These are phyloP conservation scores for Sus cebifrons DNA, from an alignment of 2,797 vertebrate genomes.

Conservation along the genomic window DNA sequence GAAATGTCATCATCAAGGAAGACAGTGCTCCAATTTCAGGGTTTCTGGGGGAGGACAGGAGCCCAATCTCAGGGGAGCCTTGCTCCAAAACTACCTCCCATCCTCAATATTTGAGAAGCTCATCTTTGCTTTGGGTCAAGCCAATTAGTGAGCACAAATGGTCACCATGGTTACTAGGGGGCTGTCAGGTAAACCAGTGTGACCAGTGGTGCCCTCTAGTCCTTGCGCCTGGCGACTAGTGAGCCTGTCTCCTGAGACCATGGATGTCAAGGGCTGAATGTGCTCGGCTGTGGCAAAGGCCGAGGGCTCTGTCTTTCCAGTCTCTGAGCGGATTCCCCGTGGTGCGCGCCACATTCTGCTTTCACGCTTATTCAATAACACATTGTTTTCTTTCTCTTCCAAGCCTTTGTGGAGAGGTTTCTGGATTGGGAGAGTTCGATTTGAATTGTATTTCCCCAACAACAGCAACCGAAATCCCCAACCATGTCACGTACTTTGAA, in stretches of 20 bases:
- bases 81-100: neutral
- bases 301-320: neutral
- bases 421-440: neutral
- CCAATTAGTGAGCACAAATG: neutral
- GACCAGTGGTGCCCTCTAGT: neutral
- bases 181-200: neutral
- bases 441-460: neutral
- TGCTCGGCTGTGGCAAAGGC: neutral
- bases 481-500: constrained; percentile 89
- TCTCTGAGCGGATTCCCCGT: neutral
- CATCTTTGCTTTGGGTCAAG: constrained; percentile 16
- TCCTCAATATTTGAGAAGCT: neutral
- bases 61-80: neutral
- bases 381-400: neutral
- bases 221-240: neutral
- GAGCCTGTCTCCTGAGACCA: neutral
- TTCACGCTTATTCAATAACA: neutral
- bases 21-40: neutral
- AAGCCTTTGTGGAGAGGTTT: neutral
- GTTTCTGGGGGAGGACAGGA: neutral
- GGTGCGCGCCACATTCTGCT: neutral
- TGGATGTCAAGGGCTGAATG: neutral
- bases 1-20: neutral
- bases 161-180: neutral
- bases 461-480: constrained; percentile 6